Evolutionary conservation across 2,797 vertebrate genomes (phyloP).

Genomic region (Poecilia wingei): DNA sequence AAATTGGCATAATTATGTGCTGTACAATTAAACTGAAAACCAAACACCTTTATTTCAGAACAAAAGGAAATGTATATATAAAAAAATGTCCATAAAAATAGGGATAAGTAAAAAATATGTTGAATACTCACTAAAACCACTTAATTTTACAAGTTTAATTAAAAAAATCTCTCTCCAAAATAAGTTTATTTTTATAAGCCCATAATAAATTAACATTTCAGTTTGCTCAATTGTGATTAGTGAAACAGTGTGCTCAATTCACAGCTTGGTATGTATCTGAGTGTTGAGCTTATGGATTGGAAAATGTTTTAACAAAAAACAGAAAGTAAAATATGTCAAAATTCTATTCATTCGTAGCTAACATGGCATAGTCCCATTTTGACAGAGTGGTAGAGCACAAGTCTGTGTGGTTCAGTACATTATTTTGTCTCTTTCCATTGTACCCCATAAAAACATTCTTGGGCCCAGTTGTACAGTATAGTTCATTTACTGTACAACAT

Average conservation of each 20-base stretch:
- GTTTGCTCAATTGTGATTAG: neutral
- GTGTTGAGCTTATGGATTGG: neutral
- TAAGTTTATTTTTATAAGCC: neutral
- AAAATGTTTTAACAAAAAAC: neutral
- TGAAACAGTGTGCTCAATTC: neutral
- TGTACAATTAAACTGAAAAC: neutral
- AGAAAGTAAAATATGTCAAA: neutral
- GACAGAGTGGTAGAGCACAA: neutral
- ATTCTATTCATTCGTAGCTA: neutral
- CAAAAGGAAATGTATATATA: neutral
- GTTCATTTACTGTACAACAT: neutral
- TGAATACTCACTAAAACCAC: neutral
- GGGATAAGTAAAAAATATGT: neutral
- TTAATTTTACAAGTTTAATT: neutral
- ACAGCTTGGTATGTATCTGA: neutral
- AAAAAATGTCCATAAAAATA: neutral
- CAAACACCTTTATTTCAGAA: neutral
- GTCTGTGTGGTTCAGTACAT: neutral
- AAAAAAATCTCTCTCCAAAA: neutral
- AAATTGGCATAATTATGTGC: neutral
- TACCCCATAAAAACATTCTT: neutral
- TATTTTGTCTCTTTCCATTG: neutral
- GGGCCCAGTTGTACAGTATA: neutral
- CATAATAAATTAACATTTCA: neutral
- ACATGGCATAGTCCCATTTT: neutral